Evolutionary conservation across 2,888 invertebrate genomes (phyloP).

Genomic region (Cataglyphis cursor): DNA sequence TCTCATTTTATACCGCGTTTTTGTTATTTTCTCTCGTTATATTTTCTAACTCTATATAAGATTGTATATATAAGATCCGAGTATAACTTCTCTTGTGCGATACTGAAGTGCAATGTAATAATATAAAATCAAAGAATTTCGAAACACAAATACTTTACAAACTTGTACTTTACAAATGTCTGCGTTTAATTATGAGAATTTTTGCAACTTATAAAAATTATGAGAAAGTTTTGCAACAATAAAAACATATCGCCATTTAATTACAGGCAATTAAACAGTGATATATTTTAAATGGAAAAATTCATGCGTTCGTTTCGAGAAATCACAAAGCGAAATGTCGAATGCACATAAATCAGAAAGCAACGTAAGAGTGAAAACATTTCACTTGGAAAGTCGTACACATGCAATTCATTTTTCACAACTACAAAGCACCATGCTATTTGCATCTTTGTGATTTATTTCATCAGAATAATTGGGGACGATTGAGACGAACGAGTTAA

Average conservation of each 20-base stretch:
- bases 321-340: not conserved
- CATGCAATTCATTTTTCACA: constrained; percentile 61
- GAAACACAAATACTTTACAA: not conserved
- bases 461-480: not conserved
- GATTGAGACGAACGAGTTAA: not conserved
- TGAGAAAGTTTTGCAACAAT: not conserved
- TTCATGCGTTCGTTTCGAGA: constrained; percentile 21
- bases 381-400: constrained; percentile 74
- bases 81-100: not conserved
- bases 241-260: not conserved
- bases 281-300: not conserved
- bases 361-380: constrained; percentile 72
- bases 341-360: constrained; percentile 62
- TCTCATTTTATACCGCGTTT: not conserved
- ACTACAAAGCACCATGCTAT: constrained; percentile 44
- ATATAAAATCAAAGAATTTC: not conserved
- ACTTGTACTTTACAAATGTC: not conserved
- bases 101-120: not conserved
- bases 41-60: not conserved
- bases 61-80: not conserved
- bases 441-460: constrained; percentile 40
- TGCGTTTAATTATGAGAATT: not conserved
- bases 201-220: too few species aligned
- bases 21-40: not conserved
- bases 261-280: not conserved